Base-by-base conservation (phyloP, 2,888 invertebrate genomes). In the Rosalia funebris region DNA sequence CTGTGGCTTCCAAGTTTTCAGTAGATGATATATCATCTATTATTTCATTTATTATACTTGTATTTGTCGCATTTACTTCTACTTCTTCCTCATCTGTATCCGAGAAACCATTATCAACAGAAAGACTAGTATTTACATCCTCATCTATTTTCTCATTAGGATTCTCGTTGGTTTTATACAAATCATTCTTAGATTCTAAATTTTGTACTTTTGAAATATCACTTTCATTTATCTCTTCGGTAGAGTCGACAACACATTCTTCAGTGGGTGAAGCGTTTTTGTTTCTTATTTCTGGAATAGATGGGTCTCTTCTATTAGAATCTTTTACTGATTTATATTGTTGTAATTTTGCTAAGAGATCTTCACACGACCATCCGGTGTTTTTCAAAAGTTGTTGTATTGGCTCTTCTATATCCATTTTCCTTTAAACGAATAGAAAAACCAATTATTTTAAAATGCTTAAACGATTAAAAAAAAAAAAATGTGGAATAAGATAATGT, bases 351-450 rank as follows among this genome's bases (percentile, higher is more conserved):
- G 69, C 44, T 16, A 77, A 60, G 46, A 78, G 65, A 50, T 76
- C 74, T 9, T 76, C 75, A 47, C 72, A 74, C n/a, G 73, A 71
- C 73, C 71, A 75, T 20, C 78, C 78, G 1, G 77, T 75, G 52
- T 56, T 68, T 62, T 71, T 65, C 15, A 78, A 54, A 9, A 79
- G 63, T 11, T 72, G 62, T 57, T 75, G 71, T 7, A 79, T 68
- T 7, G 73, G 71, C 44, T 76, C 77, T 17, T 69, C 69, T 42
- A 63, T 45, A 41, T 70, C 71, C 60, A 72, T 71, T 10, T 57
- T 68, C 42, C 65, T 65, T 52, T 31, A 65, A 63, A 53, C 32
- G 31, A 10, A n/a, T n/a, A n/a, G n/a, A n/a, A n/a, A n/a, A n/a
- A n/a, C n/a, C n/a, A n/a, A n/a, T n/a, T n/a, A n/a, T n/a, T n/a